Conservation (phyloP, 2,888 invertebrate genomes). For the Apeira syringaria region DNA sequence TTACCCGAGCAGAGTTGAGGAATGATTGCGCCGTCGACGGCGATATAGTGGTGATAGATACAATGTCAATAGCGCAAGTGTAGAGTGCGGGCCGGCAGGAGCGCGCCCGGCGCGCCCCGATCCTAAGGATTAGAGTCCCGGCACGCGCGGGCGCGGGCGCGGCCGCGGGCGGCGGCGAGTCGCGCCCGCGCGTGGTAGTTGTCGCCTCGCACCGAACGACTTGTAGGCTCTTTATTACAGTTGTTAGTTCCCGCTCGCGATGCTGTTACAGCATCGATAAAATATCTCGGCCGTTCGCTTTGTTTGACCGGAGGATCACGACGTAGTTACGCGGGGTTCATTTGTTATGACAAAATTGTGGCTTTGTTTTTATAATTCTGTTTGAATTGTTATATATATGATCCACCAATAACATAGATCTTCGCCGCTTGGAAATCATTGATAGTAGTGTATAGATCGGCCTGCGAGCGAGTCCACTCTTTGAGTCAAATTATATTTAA, state of each 20-base stretch:
- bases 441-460: too few species aligned
- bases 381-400: slow-evolving; percentile 9
- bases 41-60: slow-evolving; percentile 24
- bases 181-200: slow-evolving; percentile 68
- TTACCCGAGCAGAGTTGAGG: too few species aligned
- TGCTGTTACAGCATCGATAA: slow-evolving; percentile 69
- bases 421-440: too few species aligned
- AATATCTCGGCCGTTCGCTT: slow-evolving; percentile 66
- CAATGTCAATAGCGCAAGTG: slow-evolving; percentile 64
- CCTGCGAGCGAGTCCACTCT: too few species aligned
- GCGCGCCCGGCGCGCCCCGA: slow-evolving; percentile 48
- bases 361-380: slow-evolving; percentile 24
- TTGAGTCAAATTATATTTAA: too few species aligned
- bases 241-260: slow-evolving; percentile 78
- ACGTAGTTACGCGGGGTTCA: slow-evolving; percentile 24
- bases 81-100: slow-evolving; percentile 36
- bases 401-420: too few species aligned
- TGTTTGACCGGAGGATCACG: slow-evolving; percentile 52
- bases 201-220: slow-evolving; percentile 76
- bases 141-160: slow-evolving; percentile 68
- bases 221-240: slow-evolving; percentile 82
- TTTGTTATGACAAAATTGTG: slow-evolving; percentile 23
- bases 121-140: slow-evolving; percentile 73
- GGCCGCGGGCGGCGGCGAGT: too few species aligned
- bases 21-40: slow-evolving; percentile 6